These are phyloP conservation scores for Acrossocheilus fasciatus DNA, from an alignment of 2,797 vertebrate species.

Conservation along the genomic window DNA sequence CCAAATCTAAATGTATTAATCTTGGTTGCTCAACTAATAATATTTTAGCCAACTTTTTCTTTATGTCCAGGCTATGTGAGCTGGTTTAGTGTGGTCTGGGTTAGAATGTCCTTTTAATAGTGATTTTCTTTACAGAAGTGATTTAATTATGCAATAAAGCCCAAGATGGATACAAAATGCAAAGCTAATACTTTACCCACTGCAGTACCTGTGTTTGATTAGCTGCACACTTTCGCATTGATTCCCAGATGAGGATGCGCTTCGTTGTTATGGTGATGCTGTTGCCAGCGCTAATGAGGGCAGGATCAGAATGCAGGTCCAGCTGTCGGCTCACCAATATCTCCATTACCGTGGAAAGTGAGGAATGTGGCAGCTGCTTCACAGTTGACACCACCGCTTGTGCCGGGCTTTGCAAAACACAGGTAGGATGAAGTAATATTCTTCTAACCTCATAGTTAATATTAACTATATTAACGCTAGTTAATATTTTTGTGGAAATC, in stretches of 20 bases:
- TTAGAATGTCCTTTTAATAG: not conserved
- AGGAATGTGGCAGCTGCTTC: slow-evolving; percentile 81
- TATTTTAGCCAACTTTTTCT: not conserved
- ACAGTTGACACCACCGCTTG: slow-evolving; percentile 86
- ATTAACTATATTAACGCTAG: too few species aligned
- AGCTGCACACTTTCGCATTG: slow-evolving; percentile 8
- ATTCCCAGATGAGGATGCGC: slow-evolving; percentile 71
- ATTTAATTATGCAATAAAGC: not conserved
- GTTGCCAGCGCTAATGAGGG: slow-evolving; percentile 78
- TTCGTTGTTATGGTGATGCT: slow-evolving; percentile 82
- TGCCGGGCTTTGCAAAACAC: slow-evolving; percentile 83
- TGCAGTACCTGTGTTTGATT: slow-evolving; percentile 30
- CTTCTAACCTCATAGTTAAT: too few species aligned
- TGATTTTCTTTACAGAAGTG: not conserved
- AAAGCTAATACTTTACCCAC: not conserved
- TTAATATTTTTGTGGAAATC: too few species aligned
- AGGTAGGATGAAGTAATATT: slow-evolving; percentile 73
- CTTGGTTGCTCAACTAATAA: not conserved
- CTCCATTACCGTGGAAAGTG: slow-evolving; percentile 84
- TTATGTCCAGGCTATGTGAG: not conserved
- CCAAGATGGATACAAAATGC: not conserved
- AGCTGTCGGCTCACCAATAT: slow-evolving; percentile 81
- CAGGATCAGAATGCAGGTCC: slow-evolving; percentile 71
- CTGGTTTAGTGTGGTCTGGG: not conserved
- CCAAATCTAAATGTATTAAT: not conserved